Base-by-base conservation (phyloP, 2,888 invertebrate species). In the Campoplex nolae region DNA sequence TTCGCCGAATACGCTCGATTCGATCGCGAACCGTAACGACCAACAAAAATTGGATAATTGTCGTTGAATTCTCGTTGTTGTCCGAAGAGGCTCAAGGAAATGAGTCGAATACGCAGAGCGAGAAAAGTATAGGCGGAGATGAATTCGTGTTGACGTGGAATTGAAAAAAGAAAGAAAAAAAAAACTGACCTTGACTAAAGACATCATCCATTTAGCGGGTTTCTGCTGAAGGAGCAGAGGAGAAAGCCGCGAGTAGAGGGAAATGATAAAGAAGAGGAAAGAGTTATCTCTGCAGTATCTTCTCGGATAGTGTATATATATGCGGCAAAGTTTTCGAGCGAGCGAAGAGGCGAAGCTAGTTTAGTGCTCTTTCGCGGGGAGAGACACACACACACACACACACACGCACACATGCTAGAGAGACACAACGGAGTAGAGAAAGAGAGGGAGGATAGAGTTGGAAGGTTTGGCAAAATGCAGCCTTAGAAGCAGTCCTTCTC, bases 401-500 rank as follows among this genome's bases (percentile, higher is more conserved):
- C 23, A 23, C 23, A 23, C 23, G 23, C 71, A 70, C 76, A 71
- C 77, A 78, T 77, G 54, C 67, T 51, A 42, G 58, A 62, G 23
- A 23, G 23, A 23, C 23, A 62, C 32, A 32, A 62, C 32, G 32
- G 62, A 62, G 32, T n/a, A 42, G 68, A 68, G 42, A 16, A 38
- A 38, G 67, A 67, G 73, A 51, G 28, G 9, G 18, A 54, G 42
- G 23, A 84, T 18, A 75, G 56, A 84, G 74, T 68, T 74, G 48
- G 70, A 48, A 32, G 81, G 45, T 81, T 62, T 32, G 51, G 70
- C 76, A 80, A 76, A 54, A 38, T 77, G 85, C 81, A 67, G 81
- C 65, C 85, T 81, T 77, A 81, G 28, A 76, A 76, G 28, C 81
- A 82, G 86, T 84, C 81, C 85, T 81, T 87, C 74, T 18, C 82